Percentiles rank a stretch among this genome's conserved stretches.
Evolutionary conservation across 2,888 invertebrate genomes (phyloP).

Genomic region (Trisateles emortualis): DNA sequence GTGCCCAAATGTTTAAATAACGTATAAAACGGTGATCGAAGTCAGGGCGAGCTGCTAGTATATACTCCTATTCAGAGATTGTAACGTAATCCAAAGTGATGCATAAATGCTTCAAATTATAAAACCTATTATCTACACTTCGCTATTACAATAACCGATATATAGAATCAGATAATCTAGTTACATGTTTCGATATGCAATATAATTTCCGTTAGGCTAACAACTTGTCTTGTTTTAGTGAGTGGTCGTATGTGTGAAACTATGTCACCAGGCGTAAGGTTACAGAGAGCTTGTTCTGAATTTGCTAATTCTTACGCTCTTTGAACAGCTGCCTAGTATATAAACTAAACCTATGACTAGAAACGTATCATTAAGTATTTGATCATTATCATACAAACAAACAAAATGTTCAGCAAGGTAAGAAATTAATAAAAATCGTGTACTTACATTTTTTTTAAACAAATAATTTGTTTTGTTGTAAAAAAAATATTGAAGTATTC

Average conservation of each 20-base stretch:
- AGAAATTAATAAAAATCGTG: background rate
- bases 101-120: background rate
- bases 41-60: too few relatives aligned
- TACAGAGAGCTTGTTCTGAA: constrained; percentile 28
- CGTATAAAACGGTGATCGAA: too few relatives aligned
- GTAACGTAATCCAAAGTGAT: too few relatives aligned
- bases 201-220: constrained; percentile 32
- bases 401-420: constrained; percentile 6
- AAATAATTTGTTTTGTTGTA: too few relatives aligned
- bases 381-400: constrained; percentile 10
- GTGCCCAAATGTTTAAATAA: too few relatives aligned
- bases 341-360: constrained; percentile 13
- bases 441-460: too few relatives aligned
- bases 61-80: too few relatives aligned
- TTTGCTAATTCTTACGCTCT: constrained; percentile 22
- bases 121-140: background rate
- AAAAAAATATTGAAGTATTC: background rate
- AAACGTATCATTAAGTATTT: constrained; percentile 28
- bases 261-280: constrained; percentile 32
- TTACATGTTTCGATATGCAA: background rate
- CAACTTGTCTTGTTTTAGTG: constrained; percentile 32
- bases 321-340: constrained; percentile 25
- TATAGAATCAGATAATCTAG: background rate
- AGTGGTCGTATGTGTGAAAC: constrained; percentile 11
- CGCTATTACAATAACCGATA: background rate